Evolutionary conservation across 92 coral and sea anemone genomes (phyloP), one percentile per base, ranked within the genome.

Genomic region (Umimayanthus chanpuru): DNA sequence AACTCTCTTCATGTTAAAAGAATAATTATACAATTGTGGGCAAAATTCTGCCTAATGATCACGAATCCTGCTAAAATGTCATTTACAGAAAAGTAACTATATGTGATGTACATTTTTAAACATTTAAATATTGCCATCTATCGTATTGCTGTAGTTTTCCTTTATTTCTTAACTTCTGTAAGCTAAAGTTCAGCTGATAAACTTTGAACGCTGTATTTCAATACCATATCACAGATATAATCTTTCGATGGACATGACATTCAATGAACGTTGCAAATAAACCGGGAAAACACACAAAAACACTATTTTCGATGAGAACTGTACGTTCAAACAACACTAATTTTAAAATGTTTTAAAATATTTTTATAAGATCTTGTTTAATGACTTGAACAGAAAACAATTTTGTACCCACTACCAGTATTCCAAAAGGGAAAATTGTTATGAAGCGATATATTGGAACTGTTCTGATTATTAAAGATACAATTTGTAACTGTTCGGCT

Each of bases 261-360:
- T 80, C 71, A 32, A 14, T 55, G 71, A 29, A 29, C 84, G 4
- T 30, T 28, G 25, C 70, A 80, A 67, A 80, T 67, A 55, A 25
- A 61, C 58, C 23, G 26, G 47, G 25, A 79, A 79, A 79, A 79
- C 66, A 79, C 36, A 32, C 36, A 2, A 30, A 25, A 29, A 32
- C 29, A 53, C 6, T 72, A 6, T 56, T 12, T 30, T 55, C 29
- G 84, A 56, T 80, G 58, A 80, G 84, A 80, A 66, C 71, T 55
- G 28, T 77, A 25, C 21, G 30, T 80, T 80, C 64, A 80, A 80
- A 80, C 56, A 56, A 80, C 18, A 18, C 16, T 29, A 67, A 53
- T 26, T 80, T 80, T 80, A 58, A 80, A 58, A 78, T 58, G 84
- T 80, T 25, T 80, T 56, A 80, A 80, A 80, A 80, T 56, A 56